Evolutionary conservation across 2,797 vertebrate genomes (phyloP).

Genomic region (Danio jaintianensis): DNA sequence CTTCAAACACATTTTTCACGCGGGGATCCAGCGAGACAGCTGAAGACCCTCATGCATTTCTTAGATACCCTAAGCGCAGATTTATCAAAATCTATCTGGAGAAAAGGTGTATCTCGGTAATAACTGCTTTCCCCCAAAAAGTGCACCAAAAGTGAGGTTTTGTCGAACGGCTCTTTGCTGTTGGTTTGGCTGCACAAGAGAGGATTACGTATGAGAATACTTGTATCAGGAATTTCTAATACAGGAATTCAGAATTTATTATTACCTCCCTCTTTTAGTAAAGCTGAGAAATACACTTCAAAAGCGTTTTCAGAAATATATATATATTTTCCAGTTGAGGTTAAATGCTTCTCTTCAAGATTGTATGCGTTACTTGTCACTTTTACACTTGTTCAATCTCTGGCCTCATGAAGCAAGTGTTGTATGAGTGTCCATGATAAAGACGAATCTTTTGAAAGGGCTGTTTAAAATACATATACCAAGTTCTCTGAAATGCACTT

Average conservation of each 20-base stretch:
- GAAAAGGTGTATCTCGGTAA: conserved; percentile 72
- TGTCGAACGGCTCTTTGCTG: conserved; percentile 38
- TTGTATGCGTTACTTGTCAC: conserved; percentile 5
- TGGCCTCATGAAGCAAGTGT: conserved; percentile 25
- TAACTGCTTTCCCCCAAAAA: conserved; percentile 75
- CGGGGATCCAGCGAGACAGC: conserved; percentile 68
- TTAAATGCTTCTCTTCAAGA: conserved; percentile 30
- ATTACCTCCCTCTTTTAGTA: conserved; percentile 30
- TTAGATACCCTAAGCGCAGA: conserved; percentile 74
- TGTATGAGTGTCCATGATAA: conserved; percentile 8
- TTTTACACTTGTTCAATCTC: conserved; percentile 17
- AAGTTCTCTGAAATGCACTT: conserved; percentile 2
- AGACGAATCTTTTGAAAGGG: background rate
- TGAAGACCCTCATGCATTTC: conserved; percentile 71
- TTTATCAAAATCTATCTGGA: conserved; percentile 80
- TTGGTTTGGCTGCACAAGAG: conserved; percentile 49
- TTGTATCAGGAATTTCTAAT: conserved; percentile 51
- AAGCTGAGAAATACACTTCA: conserved; percentile 25
- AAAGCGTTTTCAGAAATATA: conserved; percentile 38
- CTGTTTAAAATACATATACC: background rate
- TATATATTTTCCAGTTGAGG: conserved; percentile 1
- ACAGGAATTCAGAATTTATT: conserved; percentile 39
- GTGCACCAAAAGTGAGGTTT: conserved; percentile 59
- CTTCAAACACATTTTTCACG: conserved; percentile 79
- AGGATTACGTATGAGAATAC: conserved; percentile 50